Evolutionary conservation across 1,140 invertebrate species (phyloP).

Genomic region (Choristoneura fumiferana): DNA sequence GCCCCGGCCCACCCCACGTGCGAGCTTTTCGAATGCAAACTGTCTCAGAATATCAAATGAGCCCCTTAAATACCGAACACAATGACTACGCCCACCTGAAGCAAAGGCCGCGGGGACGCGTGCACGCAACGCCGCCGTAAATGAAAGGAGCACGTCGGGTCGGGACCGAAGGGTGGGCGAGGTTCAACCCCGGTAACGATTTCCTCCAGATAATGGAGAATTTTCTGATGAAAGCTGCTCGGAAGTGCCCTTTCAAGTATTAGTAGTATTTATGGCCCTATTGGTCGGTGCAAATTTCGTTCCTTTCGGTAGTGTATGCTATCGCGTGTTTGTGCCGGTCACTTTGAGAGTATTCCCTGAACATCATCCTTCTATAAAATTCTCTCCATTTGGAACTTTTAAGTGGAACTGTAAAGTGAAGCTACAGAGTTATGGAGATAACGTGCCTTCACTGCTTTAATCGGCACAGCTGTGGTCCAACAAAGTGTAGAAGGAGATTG

Average conservation of each 20-base stretch:
- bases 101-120: conserved; percentile 65
- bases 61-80: conserved; percentile 74
- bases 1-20: conserved; percentile 50
- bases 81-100: conserved; percentile 74
- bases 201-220: conserved; percentile 75
- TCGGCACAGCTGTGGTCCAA: conserved; percentile 37
- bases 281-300: conserved; percentile 63
- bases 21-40: conserved; percentile 71
- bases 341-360: conserved; percentile 32
- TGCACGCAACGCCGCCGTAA: conserved; percentile 71
- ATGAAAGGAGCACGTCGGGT: conserved; percentile 61
- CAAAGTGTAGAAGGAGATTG: conserved; percentile 40
- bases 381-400: conserved; percentile 42
- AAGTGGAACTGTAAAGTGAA: conserved; percentile 32
- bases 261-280: conserved; percentile 67
- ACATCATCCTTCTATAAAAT: conserved; percentile 18
- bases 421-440: conserved; percentile 52
- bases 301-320: conserved; percentile 51
- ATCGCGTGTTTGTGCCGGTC: conserved; percentile 53
- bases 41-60: conserved; percentile 77
- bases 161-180: conserved; percentile 60
- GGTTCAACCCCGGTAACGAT: conserved; percentile 71
- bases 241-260: conserved; percentile 69
- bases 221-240: conserved; percentile 74
- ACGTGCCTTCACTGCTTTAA: conserved; percentile 43